These are phyloP conservation scores for Drosophila setifemur DNA, from an alignment of 1,140 invertebrate genomes.

Conservation along the genomic window DNA sequence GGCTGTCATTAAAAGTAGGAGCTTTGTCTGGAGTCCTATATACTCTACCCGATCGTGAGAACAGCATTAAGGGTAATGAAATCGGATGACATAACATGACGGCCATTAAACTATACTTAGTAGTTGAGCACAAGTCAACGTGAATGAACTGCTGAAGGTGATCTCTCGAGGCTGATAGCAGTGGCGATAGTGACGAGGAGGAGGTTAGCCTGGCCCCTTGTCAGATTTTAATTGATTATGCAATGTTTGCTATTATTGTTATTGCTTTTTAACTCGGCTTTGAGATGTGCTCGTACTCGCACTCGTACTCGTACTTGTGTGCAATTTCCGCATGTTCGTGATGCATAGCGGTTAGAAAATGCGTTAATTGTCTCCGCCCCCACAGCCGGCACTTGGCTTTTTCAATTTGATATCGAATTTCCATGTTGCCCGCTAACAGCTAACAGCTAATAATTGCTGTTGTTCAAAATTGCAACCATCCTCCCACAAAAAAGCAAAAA, in stretches of 20 bases:
- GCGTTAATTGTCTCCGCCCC: constrained; percentile 30
- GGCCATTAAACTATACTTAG: constrained; percentile 43
- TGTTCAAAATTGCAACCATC: constrained; percentile 41
- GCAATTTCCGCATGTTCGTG: constrained; percentile 34
- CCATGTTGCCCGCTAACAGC: constrained; percentile 34
- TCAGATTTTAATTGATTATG: constrained; percentile 46
- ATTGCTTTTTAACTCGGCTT: no score
- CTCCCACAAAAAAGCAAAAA: constrained; percentile 45
- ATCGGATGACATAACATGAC: constrained; percentile 40
- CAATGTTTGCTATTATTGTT: constrained; percentile 46
- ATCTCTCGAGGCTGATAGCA: constrained; percentile 43
- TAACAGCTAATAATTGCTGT: constrained; percentile 56
- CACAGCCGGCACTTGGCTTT: neutral
- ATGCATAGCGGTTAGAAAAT: constrained; percentile 22
- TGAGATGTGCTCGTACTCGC: neutral
- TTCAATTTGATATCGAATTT: constrained; percentile 49
- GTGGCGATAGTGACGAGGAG: no score
- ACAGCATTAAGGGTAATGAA: constrained; percentile 23
- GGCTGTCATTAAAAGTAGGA: constrained; percentile 38
- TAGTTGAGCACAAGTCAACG: constrained; percentile 14
- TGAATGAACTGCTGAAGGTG: constrained; percentile 53
- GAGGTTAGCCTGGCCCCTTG: no score
- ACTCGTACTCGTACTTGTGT: no score
- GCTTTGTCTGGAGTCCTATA: constrained; percentile 21
- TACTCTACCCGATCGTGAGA: constrained; percentile 34